Evolutionary conservation across 2,113 vertebrate genomes (phyloP).

Genomic region (human (Homo sapiens)): GRCh38 chr6:165130501-165131000

Average conservation of each 20-base stretch:
- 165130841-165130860: neutral
- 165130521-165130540: neutral
- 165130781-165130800: rapidly evolving
- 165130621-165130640: rapidly evolving
- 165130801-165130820: neutral
- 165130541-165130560: neutral
- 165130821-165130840: too few species aligned
- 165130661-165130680: neutral
- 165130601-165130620: rapidly evolving
- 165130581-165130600: rapidly evolving
- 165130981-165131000: rapidly evolving
- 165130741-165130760: neutral
- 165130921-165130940: rapidly evolving
- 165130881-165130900: neutral
- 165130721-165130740: neutral
- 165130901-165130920: neutral
- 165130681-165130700: rapidly evolving
- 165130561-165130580: neutral
- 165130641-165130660: rapidly evolving
- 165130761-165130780: rapidly evolving
- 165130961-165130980: neutral
- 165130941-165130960: neutral
- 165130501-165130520: rapidly evolving
- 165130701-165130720: neutral
- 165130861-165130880: neutral